Evolutionary conservation across 23 tunicate genomes (phyloP).

Genomic region (Pegea sp.): DNA sequence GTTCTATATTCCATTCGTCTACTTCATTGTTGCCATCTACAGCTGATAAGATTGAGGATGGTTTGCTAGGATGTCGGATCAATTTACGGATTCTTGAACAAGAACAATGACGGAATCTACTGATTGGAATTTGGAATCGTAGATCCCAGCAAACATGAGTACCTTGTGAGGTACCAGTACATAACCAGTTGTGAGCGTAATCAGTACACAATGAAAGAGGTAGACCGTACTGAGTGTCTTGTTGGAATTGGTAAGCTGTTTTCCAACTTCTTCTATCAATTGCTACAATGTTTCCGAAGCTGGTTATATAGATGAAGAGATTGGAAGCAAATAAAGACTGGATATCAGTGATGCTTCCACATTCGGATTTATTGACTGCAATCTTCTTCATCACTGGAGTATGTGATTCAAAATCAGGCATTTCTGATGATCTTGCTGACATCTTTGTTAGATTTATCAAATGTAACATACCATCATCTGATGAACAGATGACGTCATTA

Average conservation of each 20-base stretch:
- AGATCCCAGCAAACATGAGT: conserved; percentile 75
- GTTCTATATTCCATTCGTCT: conserved; percentile 61
- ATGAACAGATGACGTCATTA: conserved; percentile 32
- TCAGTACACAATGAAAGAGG: conserved; percentile 65
- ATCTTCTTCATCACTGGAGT: conserved; percentile 8
- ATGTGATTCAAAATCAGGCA: conserved; percentile 13
- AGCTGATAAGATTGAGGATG: conserved; percentile 60
- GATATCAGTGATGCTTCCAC: conserved; percentile 40
- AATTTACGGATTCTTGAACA: conserved; percentile 23
- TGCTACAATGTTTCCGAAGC: conserved; percentile 43
- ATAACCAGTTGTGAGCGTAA: conserved; percentile 70
- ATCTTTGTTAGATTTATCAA: conserved; percentile 18
- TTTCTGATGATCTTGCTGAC: conserved; percentile 22
- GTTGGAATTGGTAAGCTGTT: conserved; percentile 34
- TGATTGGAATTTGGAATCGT: conserved; percentile 69
- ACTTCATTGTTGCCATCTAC: conserved; percentile 81
- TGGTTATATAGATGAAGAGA: conserved; percentile 24
- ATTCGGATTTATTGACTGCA: conserved; percentile 6
- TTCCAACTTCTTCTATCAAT: conserved; percentile 25
- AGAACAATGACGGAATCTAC: conserved; percentile 41
- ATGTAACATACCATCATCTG: conserved; percentile 37
- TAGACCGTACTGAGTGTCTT: conserved; percentile 39
- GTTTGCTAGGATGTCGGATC: conserved; percentile 29
- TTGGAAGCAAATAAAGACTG: conserved; percentile 25
- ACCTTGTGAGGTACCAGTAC: conserved; percentile 58